Base-by-base conservation (phyloP, 2,113 vertebrate species). In the Dromiciops gliroides region DNA sequence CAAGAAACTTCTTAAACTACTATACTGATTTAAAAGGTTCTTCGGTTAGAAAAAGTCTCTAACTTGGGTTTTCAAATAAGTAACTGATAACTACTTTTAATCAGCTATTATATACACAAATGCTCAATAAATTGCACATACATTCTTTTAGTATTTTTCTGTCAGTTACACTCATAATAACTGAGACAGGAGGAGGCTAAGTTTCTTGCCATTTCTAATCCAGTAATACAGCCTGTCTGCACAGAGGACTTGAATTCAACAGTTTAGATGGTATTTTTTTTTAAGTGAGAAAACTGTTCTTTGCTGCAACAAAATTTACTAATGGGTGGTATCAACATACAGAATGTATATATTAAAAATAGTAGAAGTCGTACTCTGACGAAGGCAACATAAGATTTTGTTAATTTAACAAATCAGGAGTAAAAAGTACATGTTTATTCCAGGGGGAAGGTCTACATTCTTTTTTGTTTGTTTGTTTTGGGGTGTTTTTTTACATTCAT, bases 1-100 rank as follows among this genome's bases (percentile, higher is more conserved):
- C 50, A 50, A 51, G 51, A 51, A 67, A 67, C n/a, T 83, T 83
- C 89, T 89, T 94, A 93, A 93, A 95, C 67, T 22, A 90, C 28
- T 31, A 19, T 9, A 51, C 44, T 75, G 88, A 26, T 51, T 23
- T 24, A 49, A 88, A 97, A 90, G 26, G 89, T 37, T 91, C 24
- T 60, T 48, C 52, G 91, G 48, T 92, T 51, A 93, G 56, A 89
- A 67, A 95, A 94, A 49, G 24, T 10, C 37, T 47, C 44, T 2
- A 94, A 31, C 16, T 91, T 95, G 16, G 93, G 19, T n/a, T 93
- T 93, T 56, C 26, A 90, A 96, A 49, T 44, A 10, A 94, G 91
- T 53, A 95, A 51, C 51, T 90, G 48, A 75, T 83, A 93, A 90
- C 75, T 91, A 75, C 10, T 48, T 91, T 95, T 28, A 90, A 91